Evolutionary conservation across 64 coral and sea anemone genomes (phyloP).

Genomic region (Trachythela sp.): DNA sequence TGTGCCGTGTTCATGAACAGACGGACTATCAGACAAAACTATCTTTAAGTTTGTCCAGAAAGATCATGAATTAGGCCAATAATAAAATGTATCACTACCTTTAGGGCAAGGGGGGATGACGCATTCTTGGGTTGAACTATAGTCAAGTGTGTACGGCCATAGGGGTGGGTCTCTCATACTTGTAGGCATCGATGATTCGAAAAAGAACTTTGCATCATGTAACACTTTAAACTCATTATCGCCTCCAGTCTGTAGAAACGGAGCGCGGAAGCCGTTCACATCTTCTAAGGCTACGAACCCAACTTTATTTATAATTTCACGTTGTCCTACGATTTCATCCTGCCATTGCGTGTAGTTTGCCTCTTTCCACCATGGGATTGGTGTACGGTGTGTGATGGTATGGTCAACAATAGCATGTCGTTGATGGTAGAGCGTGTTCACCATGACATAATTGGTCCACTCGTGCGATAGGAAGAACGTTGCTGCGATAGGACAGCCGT

Average conservation of each 20-base stretch:
- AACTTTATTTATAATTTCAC: slow-evolving; percentile 71
- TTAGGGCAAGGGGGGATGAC: slow-evolving; percentile 73
- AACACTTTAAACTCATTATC: slow-evolving; percentile 71
- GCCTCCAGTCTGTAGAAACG: slow-evolving; percentile 74
- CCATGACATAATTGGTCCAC: slow-evolving; percentile 84
- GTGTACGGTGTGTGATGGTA: slow-evolving; percentile 54
- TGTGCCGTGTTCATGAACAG: too few relatives aligned
- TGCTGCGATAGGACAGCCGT: slow-evolving; percentile 57
- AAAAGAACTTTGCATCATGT: slow-evolving; percentile 61
- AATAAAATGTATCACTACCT: slow-evolving; percentile 37
- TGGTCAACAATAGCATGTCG: slow-evolving; percentile 87
- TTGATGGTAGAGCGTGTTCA: slow-evolving; percentile 68
- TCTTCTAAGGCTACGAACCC: slow-evolving; percentile 58
- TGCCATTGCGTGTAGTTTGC: slow-evolving; percentile 59
- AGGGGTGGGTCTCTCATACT: slow-evolving; percentile 52
- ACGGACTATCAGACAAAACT: too few relatives aligned
- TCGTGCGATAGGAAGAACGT: slow-evolving; percentile 95
- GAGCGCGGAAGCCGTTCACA: slow-evolving; percentile 70
- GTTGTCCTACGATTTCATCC: slow-evolving; percentile 76
- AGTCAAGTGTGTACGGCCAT: slow-evolving; percentile 92
- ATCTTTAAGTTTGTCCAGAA: too few relatives aligned
- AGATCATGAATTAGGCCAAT: too few relatives aligned
- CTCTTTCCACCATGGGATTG: slow-evolving; percentile 64
- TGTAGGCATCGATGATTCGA: slow-evolving; percentile 84
- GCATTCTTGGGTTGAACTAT: slow-evolving; percentile 70